Conservation (phyloP, 2,888 invertebrate genomes). For the Cephus runcator region DNA sequence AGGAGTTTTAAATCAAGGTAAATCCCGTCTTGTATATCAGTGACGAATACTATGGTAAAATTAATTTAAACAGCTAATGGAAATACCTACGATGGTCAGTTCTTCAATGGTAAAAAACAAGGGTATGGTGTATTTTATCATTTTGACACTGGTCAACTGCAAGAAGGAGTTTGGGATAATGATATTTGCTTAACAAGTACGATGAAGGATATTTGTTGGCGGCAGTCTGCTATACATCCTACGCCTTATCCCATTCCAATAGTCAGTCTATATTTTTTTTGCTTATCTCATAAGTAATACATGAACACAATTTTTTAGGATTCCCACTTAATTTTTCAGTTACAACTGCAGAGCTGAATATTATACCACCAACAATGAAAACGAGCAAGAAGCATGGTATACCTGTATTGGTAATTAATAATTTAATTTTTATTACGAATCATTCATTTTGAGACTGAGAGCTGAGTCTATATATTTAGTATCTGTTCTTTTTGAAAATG, state of each 20-base stretch:
- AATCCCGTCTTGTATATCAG: not conserved
- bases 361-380: not conserved
- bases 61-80: conserved; percentile 65
- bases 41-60: not conserved
- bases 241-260: conserved; percentile 70
- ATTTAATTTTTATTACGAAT: not conserved
- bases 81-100: conserved; percentile 75
- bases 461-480: not conserved
- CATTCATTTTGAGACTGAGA: not conserved
- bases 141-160: conserved; percentile 73
- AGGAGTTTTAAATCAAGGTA: conserved; percentile 70
- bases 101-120: conserved; percentile 69
- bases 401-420: not conserved
- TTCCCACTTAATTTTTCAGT: conserved; percentile 7
- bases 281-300: not conserved
- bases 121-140: conserved; percentile 76
- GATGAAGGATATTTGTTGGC: conserved; percentile 70
- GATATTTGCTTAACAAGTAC: conserved; percentile 69
- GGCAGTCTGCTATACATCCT: conserved; percentile 69
- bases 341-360: not conserved
- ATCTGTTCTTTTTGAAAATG: not conserved
- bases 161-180: conserved; percentile 74
- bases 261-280: conserved; percentile 53
- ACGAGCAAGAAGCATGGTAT: not conserved
- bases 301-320: conserved; percentile 1